Base-by-base conservation (phyloP, 2,888 invertebrate genomes). In the Zhuqinia jingwanae region DNA sequence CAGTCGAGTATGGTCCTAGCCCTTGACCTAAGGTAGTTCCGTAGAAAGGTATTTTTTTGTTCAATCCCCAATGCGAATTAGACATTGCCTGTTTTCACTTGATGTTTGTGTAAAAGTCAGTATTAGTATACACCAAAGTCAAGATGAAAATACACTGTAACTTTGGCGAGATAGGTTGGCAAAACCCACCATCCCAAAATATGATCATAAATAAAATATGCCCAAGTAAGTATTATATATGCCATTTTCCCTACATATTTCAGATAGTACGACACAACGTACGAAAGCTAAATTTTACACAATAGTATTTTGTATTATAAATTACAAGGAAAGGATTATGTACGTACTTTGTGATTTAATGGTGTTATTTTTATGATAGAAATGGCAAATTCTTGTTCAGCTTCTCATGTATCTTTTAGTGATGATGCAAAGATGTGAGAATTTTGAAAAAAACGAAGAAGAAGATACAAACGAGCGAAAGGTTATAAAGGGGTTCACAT, bases 401-500 rank as follows among this genome's bases (percentile, higher is more conserved):
- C 3, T 6, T 60, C 5, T 60, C 25, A 15, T 15, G 25, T 6
- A 45, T 45, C 8, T 56, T 20, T 42, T 30, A 42, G 65, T 27
- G 30, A 65, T 10, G 17, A n/a, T n/a, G n/a, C n/a, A n/a, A n/a
- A n/a, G n/a, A n/a, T n/a, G n/a, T n/a, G n/a, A n/a, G n/a, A n/a
- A n/a, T n/a, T n/a, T 17, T n/a, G 65, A 65, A 17, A 1, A 36
- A 60, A 10, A 60, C 25, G 27, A 22, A 17, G 30, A 78, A 42
- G 13, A 73, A 47, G 27, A 70, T 36, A 68, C 17, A 17, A 68
- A 20, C 15, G 47, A 27, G 50, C 50, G 53, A 80, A 56, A 80
- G 80, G 80, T 86, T 86, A 86, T 65, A 68, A 45, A 15, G 76
- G 22, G 65, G 85, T 85, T 85, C 85, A 85, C n/a, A n/a, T 36